These are phyloP conservation scores for Endomychus coccineus DNA, from an alignment of 2,888 invertebrate genomes.

Conservation along the genomic window DNA sequence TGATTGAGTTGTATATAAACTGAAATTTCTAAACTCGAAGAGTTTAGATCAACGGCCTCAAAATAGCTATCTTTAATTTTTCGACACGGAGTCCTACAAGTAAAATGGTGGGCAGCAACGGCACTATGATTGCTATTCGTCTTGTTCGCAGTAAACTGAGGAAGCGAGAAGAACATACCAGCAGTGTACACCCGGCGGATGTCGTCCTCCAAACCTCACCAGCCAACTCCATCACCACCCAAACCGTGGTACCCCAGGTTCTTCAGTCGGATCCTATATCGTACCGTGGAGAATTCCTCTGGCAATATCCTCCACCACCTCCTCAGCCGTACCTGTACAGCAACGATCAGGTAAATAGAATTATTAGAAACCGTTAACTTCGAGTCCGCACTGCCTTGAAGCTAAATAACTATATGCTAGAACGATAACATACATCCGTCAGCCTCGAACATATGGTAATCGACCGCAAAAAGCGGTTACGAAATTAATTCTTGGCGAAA, in stretches of 20 bases:
- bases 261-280: conserved; percentile 49
- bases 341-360: conserved; percentile 70
- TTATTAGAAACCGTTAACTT: too few species aligned
- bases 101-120: conserved; percentile 79
- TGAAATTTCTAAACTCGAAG: conserved; percentile 1
- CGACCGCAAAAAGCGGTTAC: too few species aligned
- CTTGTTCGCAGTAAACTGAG: conserved; percentile 86
- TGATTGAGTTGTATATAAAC: too few species aligned
- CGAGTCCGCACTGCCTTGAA: too few species aligned
- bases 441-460: too few species aligned
- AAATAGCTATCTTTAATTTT: conserved; percentile 42
- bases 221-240: conserved; percentile 31
- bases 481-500: too few species aligned
- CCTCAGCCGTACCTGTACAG: conserved; percentile 69
- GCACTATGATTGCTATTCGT: conserved; percentile 81
- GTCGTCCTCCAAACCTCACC: conserved; percentile 49
- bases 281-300: conserved; percentile 64
- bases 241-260: conserved; percentile 36
- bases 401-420: too few species aligned
- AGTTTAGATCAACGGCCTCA: conserved; percentile 25
- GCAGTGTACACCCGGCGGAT: conserved; percentile 61
- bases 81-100: conserved; percentile 31
- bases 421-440: too few species aligned
- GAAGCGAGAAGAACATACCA: conserved; percentile 73
- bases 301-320: conserved; percentile 78